These are phyloP conservation scores for Heteromyza rotundicornis DNA, from an alignment of 2,888 invertebrate genomes.

Conservation along the genomic window DNA sequence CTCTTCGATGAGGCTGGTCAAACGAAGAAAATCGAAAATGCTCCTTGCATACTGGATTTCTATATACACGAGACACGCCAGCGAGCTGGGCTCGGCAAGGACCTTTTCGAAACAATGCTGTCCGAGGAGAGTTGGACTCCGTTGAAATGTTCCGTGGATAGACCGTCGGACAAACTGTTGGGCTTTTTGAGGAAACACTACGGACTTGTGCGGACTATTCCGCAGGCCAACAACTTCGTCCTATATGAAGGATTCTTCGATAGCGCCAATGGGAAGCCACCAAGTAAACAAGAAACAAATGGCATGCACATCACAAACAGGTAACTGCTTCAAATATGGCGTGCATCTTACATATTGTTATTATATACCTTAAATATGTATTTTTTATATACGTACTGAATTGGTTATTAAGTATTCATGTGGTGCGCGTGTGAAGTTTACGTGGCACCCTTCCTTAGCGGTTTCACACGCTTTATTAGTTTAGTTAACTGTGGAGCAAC, in stretches of 20 bases:
- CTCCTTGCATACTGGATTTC: slow-evolving; percentile 92
- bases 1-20: slow-evolving; percentile 75
- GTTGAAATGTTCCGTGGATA: slow-evolving; percentile 85
- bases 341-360: too few species aligned
- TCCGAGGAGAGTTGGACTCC: slow-evolving; percentile 74
- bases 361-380: background rate
- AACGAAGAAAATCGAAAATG: slow-evolving; percentile 79
- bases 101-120: slow-evolving; percentile 85
- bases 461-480: slow-evolving; percentile 6
- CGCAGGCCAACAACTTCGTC: slow-evolving; percentile 88
- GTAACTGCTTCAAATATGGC: too few species aligned
- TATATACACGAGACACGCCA: slow-evolving; percentile 86
- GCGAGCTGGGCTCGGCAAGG: slow-evolving; percentile 83
- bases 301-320: slow-evolving; percentile 57
- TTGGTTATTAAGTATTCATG: slow-evolving; percentile 1
- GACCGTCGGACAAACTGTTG: slow-evolving; percentile 88
- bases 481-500: too few species aligned
- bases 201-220: slow-evolving; percentile 68
- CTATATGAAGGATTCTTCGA: slow-evolving; percentile 82
- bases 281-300: slow-evolving; percentile 38
- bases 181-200: slow-evolving; percentile 87
- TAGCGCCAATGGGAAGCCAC: slow-evolving; percentile 23
- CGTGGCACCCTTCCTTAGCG: slow-evolving; percentile 11
- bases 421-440: slow-evolving; percentile 6
- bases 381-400: background rate